Evolutionary conservation across 2,797 vertebrate genomes (phyloP), one percentile per base, ranked within the genome.

Genomic region (Malacoctenus gilli): DNA sequence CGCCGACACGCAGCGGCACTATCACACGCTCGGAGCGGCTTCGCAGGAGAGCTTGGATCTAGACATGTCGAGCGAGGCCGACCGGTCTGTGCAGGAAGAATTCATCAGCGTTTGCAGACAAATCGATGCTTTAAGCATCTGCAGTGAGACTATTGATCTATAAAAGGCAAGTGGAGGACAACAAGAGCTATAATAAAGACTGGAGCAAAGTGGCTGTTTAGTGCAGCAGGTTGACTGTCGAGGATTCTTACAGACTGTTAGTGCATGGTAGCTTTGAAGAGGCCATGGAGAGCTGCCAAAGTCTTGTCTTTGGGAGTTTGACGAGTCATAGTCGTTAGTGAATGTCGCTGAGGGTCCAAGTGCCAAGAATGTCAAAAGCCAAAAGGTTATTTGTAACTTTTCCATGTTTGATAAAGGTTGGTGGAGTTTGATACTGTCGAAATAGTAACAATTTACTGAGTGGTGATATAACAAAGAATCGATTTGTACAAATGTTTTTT

Each of bases 71-170:
- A 83, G 84, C 0, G 87, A 89, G 43, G 84, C 86, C n/a, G 90
- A 93, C 65, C 89, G 90, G 5, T 93, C 91, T 0, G 87, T 94
- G 40, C 93, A 93, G 76, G 92, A 92, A 34, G 93, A 95, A 72
- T 95, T 95, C 75, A 87, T 94, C 74, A 93, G 89, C 4, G 93
- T 92, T 48, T 95, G 95, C 84, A 88, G 90, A 79, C 93, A 95
- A 85, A 95, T 94, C 0, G 95, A 96, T 54, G 85, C 94, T 38
- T 75, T 93, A 68, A 96, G 95, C 47, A 56, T 95, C 77, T 92
- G 92, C 84, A 97, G 95, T 10, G 95, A 97, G 82, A 96, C 95
- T 46, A 95, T 97, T 64, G 95, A 97, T 83, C 87, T 97, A 84
- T 96, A 89, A 90, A 73, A 37, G 76, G 51, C 59, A 37, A 32